Evolutionary conservation across 2,888 invertebrate species (phyloP), one percentile per base, ranked within the genome.

Genomic region (Zygogramma bicolorata): DNA sequence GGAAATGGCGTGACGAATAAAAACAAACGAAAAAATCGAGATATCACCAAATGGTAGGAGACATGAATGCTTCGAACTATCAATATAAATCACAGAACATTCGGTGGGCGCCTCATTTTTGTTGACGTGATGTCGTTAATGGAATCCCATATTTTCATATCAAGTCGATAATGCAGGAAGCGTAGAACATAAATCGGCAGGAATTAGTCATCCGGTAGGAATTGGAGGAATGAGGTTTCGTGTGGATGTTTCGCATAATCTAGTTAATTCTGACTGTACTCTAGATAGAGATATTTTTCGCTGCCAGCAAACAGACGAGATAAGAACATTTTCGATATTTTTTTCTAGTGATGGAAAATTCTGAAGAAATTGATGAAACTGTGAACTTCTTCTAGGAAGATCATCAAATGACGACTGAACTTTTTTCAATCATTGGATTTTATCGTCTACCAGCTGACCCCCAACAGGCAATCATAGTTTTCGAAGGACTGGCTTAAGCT

Each of bases 1-100:
- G 42, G 40, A 42, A 63, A 46, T 42, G 13, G 63, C 63, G 40
- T 62, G 62, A 42, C 15, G 29, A 46, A 63, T 29, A 49, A 46
- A 63, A 63, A 13, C 13, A 27, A 53, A 22, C 22, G 27, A 53
- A 46, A 46, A 53, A 53, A 42, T 29, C 25, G 70, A 65, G 73
- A 70, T 73, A 62, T 67, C 73, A 46, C 73, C 63, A 66, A 29
- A 61, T 60, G 74, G 66, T 66, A 66, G 67, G 62, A 42, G 69
- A 27, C 20, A 53, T n/a, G 31, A 63, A 46, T 46, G 65, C 65
- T 59, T 58, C 27, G 53, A 60, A 59, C 60, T 57, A 73, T 70
- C 67, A 70, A 70, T 62, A 73, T 73, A 70, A 68, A 74, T 71
- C 71, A 67, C 49, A 34, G n/a, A 61, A 27, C 27, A 31, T 65